Conservation (phyloP, 2,888 invertebrate species). For the Unio delphinus region DNA sequence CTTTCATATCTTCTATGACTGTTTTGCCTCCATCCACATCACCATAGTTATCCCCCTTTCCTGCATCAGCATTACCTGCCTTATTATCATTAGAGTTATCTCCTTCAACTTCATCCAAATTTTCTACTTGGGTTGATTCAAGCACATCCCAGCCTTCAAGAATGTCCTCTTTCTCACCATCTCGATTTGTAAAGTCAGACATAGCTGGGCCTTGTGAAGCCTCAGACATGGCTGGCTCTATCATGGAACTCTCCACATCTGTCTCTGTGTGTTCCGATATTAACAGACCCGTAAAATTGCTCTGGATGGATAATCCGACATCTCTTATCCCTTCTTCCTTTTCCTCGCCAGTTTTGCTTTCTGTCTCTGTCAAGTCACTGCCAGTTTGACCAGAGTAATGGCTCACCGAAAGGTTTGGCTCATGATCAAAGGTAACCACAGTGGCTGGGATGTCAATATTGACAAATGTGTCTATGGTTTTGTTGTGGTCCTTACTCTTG, state of each 20-base stretch:
- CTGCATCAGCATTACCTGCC: neutral
- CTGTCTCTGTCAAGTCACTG: no score
- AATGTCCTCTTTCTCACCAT: constrained; percentile 9
- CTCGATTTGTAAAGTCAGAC: constrained; percentile 24
- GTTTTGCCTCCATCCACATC: neutral
- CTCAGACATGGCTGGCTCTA: constrained; percentile 34
- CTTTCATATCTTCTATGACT: constrained; percentile 16
- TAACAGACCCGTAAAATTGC: constrained; percentile 25
- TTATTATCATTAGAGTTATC: no score
- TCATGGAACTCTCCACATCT: constrained; percentile 22
- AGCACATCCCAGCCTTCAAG: constrained; percentile 20
- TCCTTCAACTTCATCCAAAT: neutral
- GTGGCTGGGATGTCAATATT: constrained; percentile 58
- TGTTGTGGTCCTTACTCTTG: constrained; percentile 14
- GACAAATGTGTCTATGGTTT: constrained; percentile 52
- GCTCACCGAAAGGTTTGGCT: constrained; percentile 10
- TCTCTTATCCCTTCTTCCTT: constrained; percentile 21
- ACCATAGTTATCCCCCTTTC: neutral
- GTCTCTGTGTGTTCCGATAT: constrained; percentile 26
- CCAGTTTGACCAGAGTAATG: neutral
- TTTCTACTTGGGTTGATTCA: constrained; percentile 16
- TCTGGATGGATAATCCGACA: constrained; percentile 38
- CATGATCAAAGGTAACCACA: constrained; percentile 1
- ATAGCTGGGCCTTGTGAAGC: constrained; percentile 28
- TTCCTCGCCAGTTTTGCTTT: no score